Conservation (phyloP, 2,113 vertebrate species). For the Oreochromis tanganicae region DNA sequence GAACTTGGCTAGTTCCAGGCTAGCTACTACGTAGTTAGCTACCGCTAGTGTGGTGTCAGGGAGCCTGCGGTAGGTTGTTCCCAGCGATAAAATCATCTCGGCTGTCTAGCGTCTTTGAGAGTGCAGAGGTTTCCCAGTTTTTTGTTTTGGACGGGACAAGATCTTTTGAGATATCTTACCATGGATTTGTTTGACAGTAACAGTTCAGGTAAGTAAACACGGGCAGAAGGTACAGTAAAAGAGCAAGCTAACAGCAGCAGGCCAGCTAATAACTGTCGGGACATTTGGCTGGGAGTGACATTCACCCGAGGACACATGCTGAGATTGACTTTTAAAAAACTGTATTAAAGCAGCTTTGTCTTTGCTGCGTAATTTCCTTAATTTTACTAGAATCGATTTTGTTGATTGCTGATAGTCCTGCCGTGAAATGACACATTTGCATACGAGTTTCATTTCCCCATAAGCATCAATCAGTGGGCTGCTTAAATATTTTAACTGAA, state of each 20-base stretch:
- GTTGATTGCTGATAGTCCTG: background rate
- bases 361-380: background rate
- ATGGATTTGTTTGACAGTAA: constrained; percentile 68
- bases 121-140: fast-evolving
- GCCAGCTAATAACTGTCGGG: constrained; percentile 44
- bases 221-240: background rate
- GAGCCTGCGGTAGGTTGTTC: background rate
- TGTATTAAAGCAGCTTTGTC: background rate
- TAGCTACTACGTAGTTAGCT: constrained; percentile 49
- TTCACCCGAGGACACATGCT: constrained; percentile 42
- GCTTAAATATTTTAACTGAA: background rate
- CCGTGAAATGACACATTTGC: background rate
- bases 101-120: background rate
- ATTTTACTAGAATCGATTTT: background rate
- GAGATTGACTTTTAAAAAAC: background rate
- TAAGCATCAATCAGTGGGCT: background rate
- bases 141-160: background rate
- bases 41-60: background rate
- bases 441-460: background rate
- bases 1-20: constrained; percentile 50
- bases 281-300: constrained; percentile 36
- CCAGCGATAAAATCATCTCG: background rate
- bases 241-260: constrained; percentile 35
- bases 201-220: constrained; percentile 49
- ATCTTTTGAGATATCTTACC: background rate